A percentile compares a stretch with the other conserved stretches of the same genome.
Evolutionary conservation across 2,888 invertebrate species (phyloP).

Genomic region (Tiphia femorata): DNA sequence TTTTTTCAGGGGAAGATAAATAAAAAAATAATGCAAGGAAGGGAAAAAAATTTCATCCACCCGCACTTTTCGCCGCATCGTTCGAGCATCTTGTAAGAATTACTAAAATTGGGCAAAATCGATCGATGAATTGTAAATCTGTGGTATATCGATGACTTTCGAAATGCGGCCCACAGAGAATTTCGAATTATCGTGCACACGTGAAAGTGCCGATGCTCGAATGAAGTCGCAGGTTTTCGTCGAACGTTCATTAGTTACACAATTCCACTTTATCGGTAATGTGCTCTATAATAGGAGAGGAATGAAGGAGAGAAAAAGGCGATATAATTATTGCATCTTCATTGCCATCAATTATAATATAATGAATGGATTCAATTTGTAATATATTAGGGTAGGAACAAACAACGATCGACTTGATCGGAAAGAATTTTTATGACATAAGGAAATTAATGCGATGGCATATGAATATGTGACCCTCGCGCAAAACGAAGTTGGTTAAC

Average conservation of each 20-base stretch:
- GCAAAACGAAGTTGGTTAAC: background rate
- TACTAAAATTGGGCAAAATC: too few species aligned
- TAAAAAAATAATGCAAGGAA: background rate
- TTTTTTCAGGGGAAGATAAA: background rate
- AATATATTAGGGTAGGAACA: conserved; percentile 52
- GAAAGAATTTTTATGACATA: conserved; percentile 28
- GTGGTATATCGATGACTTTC: too few species aligned
- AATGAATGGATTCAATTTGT: conserved; percentile 48
- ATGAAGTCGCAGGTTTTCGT: conserved; percentile 16
- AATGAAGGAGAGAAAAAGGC: conserved; percentile 16
- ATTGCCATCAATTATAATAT: conserved; percentile 36
- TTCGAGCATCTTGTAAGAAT: background rate
- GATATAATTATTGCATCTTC: conserved; percentile 24
- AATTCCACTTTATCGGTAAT: conserved; percentile 28
- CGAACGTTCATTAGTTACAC: conserved; percentile 24
- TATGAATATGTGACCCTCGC: background rate
- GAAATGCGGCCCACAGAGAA: too few species aligned
- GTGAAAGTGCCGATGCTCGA: conserved; percentile 1
- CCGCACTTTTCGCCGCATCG: background rate
- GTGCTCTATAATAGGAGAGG: conserved; percentile 22
- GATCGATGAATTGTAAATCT: too few species aligned
- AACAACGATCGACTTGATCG: conserved; percentile 40
- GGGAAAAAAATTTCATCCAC: background rate
- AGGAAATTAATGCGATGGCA: conserved; percentile 9
- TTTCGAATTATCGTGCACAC: too few species aligned